Conservation (phyloP, 2,888 invertebrate genomes). For the Ypsolopha sequella region DNA sequence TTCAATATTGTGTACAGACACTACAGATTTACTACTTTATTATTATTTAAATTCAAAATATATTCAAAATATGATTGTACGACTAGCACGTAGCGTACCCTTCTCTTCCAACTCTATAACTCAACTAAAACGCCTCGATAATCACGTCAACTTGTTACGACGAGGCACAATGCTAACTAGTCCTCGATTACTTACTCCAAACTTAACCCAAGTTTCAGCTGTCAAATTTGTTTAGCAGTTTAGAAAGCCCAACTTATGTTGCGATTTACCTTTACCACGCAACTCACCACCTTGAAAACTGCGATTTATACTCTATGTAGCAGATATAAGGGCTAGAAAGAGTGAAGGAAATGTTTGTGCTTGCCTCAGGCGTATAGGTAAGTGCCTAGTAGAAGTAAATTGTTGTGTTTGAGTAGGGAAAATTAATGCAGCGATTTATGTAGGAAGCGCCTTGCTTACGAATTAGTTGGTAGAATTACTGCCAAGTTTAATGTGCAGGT, state of each 20-base stretch:
- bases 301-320: neutral
- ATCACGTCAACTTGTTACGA: conserved; percentile 59
- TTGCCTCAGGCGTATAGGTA: conserved; percentile 58
- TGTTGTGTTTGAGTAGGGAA: conserved; percentile 64
- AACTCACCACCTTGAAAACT: neutral
- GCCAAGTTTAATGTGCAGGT: neutral
- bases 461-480: neutral
- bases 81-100: neutral
- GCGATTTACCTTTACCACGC: conserved; percentile 16
- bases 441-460: conserved; percentile 9
- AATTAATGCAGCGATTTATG: conserved; percentile 64
- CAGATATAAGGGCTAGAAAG: neutral
- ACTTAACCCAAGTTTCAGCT: conserved; percentile 60
- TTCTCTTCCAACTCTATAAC: conserved; percentile 22
- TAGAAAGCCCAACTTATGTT: conserved; percentile 57
- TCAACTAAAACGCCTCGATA: conserved; percentile 54
- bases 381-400: conserved; percentile 63
- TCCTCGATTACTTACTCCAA: conserved; percentile 45
- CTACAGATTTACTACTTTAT: no score
- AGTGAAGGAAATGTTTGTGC: neutral
- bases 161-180: conserved; percentile 63
- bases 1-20: no score
- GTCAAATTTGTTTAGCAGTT: conserved; percentile 70
- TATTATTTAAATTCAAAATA: no score
- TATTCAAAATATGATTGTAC: no score